Conservation (phyloP, 2,797 vertebrate genomes). For the Lateolabrax maculatus region DNA sequence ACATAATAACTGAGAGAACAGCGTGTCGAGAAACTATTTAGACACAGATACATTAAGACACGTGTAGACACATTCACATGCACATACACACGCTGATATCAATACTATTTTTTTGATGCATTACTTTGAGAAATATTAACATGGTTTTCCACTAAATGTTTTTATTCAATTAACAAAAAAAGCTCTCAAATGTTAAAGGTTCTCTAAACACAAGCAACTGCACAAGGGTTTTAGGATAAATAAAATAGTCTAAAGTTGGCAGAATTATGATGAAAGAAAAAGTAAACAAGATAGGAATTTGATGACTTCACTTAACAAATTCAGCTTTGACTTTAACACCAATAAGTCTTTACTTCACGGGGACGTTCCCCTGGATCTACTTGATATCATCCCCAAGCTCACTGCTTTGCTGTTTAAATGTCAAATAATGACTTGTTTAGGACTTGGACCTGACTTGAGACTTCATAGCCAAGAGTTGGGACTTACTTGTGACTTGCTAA, state of each 20-base stretch:
- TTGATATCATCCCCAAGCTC: too few relatives aligned
- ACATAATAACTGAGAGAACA: slow-evolving; percentile 11
- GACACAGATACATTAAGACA: neutral
- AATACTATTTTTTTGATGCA: too few relatives aligned
- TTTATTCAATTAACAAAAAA: too few relatives aligned
- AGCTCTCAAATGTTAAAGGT: neutral
- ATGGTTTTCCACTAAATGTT: too few relatives aligned
- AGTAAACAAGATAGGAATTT: neutral
- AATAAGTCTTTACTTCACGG: too few relatives aligned
- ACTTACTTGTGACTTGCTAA: too few relatives aligned
- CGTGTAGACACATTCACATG: neutral
- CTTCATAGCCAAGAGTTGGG: neutral
- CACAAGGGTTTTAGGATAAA: neutral
- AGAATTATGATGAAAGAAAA: neutral
- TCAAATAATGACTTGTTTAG: neutral
- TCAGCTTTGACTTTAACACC: neutral
- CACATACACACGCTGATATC: neutral
- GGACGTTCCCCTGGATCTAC: too few relatives aligned
- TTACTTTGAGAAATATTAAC: too few relatives aligned
- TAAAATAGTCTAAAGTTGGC: neutral
- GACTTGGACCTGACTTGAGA: too few relatives aligned
- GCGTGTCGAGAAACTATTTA: neutral
- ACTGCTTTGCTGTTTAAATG: neutral
- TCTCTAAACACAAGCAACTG: neutral
- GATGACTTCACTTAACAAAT: neutral